A percentile compares a stretch with the other conserved stretches of the same genome.
These are phyloP conservation scores for Clitarchus hookeri DNA, from an alignment of 2,888 invertebrate genomes.

Conservation along the genomic window DNA sequence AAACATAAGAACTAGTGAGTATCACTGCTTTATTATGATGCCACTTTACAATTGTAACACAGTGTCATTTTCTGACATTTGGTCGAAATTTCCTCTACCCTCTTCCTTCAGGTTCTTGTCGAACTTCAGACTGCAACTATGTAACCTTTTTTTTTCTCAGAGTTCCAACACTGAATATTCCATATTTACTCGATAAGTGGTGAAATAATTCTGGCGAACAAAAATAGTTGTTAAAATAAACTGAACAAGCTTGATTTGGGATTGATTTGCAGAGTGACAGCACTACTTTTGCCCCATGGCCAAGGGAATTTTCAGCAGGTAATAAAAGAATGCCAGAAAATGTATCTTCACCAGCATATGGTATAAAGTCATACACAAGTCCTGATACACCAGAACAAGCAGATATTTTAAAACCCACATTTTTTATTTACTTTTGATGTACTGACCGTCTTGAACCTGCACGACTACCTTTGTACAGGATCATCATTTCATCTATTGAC, in stretches of 20 bases:
- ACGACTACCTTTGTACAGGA: not conserved
- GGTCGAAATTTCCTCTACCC: not conserved
- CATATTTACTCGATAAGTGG: not conserved
- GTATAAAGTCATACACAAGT: not conserved
- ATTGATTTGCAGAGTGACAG: not conserved
- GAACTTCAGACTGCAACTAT: not conserved
- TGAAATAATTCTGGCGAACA: not conserved
- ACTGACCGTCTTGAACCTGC: conserved; percentile 3
- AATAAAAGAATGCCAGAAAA: not conserved
- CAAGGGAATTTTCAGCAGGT: not conserved
- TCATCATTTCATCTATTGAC: conserved; percentile 9
- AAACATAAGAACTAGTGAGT: not conserved
- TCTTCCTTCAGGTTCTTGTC: conserved; percentile 14
- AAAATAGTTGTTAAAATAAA: not conserved
- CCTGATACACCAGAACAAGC: not conserved
- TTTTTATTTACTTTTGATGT: not conserved
- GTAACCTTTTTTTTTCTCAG: not conserved
- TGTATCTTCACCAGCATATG: not conserved
- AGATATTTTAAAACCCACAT: not conserved
- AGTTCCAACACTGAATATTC: not conserved
- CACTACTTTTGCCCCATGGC: conserved; percentile 14
- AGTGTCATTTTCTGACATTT: not conserved
- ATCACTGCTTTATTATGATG: not conserved
- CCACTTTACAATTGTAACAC: not conserved
- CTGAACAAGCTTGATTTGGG: not conserved